Conservation (phyloP, 2,113 vertebrate species). For the Chaetops frenatus region DNA sequence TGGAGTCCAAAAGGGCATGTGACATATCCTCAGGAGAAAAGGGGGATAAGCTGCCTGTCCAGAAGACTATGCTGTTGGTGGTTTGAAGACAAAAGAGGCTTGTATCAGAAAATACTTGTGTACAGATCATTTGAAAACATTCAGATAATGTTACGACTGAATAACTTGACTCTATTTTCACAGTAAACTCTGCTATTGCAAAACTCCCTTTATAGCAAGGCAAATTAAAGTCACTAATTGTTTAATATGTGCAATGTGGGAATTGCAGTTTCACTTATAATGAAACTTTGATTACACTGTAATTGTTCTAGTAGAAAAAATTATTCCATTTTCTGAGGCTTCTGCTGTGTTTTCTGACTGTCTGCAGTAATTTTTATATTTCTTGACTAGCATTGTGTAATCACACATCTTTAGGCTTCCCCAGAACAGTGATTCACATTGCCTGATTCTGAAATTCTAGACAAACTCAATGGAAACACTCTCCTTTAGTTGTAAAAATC, state of each 20-base stretch:
- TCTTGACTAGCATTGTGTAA: background rate
- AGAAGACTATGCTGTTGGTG: background rate
- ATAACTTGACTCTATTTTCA: background rate
- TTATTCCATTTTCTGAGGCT: background rate
- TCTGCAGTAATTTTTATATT: constrained; percentile 16
- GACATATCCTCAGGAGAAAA: background rate
- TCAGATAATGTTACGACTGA: background rate
- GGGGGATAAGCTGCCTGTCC: background rate
- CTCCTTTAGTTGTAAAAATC: background rate
- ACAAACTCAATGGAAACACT: background rate
- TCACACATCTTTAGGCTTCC: background rate
- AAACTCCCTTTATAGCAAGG: background rate
- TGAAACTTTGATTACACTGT: constrained; percentile 45
- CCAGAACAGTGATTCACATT: background rate
- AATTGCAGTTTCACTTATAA: constrained; percentile 54
- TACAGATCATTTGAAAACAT: background rate
- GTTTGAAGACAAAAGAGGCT: background rate
- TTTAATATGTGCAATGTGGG: constrained; percentile 51
- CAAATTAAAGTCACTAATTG: constrained; percentile 53
- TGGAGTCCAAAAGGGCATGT: rapidly evolving
- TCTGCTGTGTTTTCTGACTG: constrained; percentile 12
- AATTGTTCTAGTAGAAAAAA: constrained; percentile 42
- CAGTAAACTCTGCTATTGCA: background rate
- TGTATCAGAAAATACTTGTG: background rate
- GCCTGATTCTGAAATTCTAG: background rate